phyloP scores from a whole-genome alignment of 2,113 vertebrate species.

The Chamaea fasciata region DNA sequence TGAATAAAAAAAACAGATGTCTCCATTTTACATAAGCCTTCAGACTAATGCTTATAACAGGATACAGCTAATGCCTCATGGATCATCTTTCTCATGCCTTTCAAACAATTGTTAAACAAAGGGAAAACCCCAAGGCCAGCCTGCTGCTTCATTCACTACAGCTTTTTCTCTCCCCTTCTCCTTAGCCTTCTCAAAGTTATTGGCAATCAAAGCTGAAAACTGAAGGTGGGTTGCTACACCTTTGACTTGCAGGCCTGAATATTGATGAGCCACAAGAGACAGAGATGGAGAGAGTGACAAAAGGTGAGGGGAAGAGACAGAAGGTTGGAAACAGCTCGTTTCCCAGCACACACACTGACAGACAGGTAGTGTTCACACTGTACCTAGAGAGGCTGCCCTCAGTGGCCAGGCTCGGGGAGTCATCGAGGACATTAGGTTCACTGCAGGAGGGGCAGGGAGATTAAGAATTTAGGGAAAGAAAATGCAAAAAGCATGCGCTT shows the following conservation, averaged over 20 bases:
- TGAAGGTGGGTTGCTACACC: constrained; percentile 72
- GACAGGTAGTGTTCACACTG: constrained; percentile 87
- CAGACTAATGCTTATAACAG: constrained; percentile 22
- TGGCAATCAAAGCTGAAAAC: constrained; percentile 61
- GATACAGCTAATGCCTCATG: not conserved
- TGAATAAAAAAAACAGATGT: constrained; percentile 29
- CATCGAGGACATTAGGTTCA: constrained; percentile 99
- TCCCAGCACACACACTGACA: constrained; percentile 88
- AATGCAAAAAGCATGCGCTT: constrained; percentile 75
- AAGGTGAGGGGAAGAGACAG: constrained; percentile 61
- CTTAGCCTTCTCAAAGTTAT: not conserved
- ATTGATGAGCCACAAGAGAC: constrained; percentile 73
- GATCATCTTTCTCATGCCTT: constrained; percentile 19
- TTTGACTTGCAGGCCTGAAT: constrained; percentile 77
- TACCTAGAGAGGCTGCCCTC: constrained; percentile 99
- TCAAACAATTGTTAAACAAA: not conserved
- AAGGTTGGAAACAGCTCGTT: constrained; percentile 69
- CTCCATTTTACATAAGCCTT: not conserved
- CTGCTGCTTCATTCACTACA: not conserved
- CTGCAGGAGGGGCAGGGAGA: constrained; percentile 93
- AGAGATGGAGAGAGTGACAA: constrained; percentile 60
- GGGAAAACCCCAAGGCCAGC: not conserved
- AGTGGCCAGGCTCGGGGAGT: constrained; percentile 97
- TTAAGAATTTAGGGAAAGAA: constrained; percentile 89
- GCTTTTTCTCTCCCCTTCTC: not conserved